Base-by-base conservation (phyloP, 2,888 invertebrate genomes). In the Eupithecia exiguata region DNA sequence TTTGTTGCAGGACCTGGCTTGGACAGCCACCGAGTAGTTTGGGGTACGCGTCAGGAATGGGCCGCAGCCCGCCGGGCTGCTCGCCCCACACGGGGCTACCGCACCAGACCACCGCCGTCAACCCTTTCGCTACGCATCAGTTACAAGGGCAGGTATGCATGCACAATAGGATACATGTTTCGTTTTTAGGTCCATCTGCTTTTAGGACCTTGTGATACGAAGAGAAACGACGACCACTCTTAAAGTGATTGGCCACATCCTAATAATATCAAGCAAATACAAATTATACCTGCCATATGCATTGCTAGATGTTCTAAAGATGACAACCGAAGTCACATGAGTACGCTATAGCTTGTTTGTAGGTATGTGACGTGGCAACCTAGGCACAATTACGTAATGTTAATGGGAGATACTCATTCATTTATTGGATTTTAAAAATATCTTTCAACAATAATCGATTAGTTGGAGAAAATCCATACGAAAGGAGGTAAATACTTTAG, bases 41-140 rank as follows among this genome's bases (percentile, higher is more conserved):
- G 66, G 88, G 89, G 0, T 94, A 93, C 77, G 85, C 87, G 78
- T 85, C 88, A 30, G 86, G 88, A 66, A 91, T 92, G 88, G 90
- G 89, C 5, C 88, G 92, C 63, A 92, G 92, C 80, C 92, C 93
- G 0, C 88, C 92, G 0, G 91, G 91, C 36, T 92, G 92, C 82
- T 89, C 91, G 10, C 89, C 93, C 14, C 92, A 92, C 84, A 85
- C 86, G 68, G 88, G 86, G 49, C 79, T 93, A 71, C 90, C 91
- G 1, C 94, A 94, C 80, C 93, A 94, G 84, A 82, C 91, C 6
- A 90, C 93, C 0, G 89, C 93, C 0, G 89, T 90, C 10, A 77
- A 92, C 78, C 91, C 92, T 0, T 94, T 91, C 73, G 84, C 89
- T 1, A 82, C 90, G 14, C 94, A 94, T 76, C 94, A 93, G 82